phyloP scores from a whole-genome alignment of 2,797 vertebrate genomes.

The Hippopotamyrus pictus region DNA sequence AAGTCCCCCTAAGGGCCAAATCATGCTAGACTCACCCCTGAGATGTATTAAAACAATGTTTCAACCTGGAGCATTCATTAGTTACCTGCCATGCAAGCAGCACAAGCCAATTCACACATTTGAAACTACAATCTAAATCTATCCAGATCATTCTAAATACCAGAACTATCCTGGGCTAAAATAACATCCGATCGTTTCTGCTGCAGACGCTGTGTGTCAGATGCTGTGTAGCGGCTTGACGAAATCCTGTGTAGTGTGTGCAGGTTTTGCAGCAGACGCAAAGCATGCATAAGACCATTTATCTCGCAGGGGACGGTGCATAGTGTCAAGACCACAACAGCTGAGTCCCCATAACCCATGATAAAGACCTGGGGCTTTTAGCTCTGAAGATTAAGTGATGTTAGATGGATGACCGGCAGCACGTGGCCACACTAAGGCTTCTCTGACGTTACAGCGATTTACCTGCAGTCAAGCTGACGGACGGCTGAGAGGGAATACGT shows the following conservation, averaged over 20 bases:
- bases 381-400: background rate
- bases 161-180: background rate
- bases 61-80: background rate
- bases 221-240: background rate
- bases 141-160: background rate
- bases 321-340: background rate
- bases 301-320: background rate
- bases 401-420: background rate
- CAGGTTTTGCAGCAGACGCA: background rate
- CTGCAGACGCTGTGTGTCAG: background rate
- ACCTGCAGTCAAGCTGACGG: constrained; percentile 66
- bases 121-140: background rate
- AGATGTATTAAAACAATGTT: background rate
- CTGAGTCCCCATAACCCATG: background rate
- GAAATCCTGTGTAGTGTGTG: background rate
- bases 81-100: background rate
- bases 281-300: background rate
- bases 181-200: background rate
- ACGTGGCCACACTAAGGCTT: background rate
- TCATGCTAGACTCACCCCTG: background rate
- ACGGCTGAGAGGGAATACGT: constrained; percentile 59
- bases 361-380: background rate
- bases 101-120: background rate
- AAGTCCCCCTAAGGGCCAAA: background rate
- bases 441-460: constrained; percentile 18